Evolutionary conservation across 2,113 vertebrate genomes (phyloP).

Genomic region (Gavia stellata): DNA sequence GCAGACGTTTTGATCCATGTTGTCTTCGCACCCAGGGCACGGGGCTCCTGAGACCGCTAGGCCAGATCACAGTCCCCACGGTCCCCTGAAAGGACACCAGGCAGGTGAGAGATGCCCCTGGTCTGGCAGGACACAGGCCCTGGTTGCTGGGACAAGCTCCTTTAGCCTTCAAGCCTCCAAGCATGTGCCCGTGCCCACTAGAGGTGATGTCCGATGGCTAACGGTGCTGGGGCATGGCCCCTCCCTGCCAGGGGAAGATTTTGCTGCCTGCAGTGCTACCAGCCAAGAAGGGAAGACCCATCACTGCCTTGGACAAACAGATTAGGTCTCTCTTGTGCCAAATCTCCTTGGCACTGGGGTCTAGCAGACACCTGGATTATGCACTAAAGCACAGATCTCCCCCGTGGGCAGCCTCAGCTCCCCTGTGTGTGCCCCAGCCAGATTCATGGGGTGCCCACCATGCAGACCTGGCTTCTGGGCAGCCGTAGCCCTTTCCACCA

Average conservation of each 20-base stretch:
- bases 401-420: background rate
- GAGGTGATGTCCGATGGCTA: background rate
- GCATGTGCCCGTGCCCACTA: background rate
- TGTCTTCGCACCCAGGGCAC: background rate
- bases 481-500: background rate
- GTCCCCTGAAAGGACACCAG: background rate
- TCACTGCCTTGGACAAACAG: background rate
- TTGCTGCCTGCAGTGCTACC: background rate
- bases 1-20: background rate
- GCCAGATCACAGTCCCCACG: fast-evolving
- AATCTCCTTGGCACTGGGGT: background rate
- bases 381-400: background rate
- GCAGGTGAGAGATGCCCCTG: background rate
- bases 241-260: background rate
- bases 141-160: background rate
- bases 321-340: background rate
- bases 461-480: background rate
- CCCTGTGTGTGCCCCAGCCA: fast-evolving
- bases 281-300: background rate
- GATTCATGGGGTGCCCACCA: background rate
- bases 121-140: background rate
- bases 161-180: background rate
- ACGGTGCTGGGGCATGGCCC: background rate
- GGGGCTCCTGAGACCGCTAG: background rate
- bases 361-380: background rate